phyloP scores from a whole-genome alignment of 2,113 vertebrate genomes.

The Poecilia latipinna region DNA sequence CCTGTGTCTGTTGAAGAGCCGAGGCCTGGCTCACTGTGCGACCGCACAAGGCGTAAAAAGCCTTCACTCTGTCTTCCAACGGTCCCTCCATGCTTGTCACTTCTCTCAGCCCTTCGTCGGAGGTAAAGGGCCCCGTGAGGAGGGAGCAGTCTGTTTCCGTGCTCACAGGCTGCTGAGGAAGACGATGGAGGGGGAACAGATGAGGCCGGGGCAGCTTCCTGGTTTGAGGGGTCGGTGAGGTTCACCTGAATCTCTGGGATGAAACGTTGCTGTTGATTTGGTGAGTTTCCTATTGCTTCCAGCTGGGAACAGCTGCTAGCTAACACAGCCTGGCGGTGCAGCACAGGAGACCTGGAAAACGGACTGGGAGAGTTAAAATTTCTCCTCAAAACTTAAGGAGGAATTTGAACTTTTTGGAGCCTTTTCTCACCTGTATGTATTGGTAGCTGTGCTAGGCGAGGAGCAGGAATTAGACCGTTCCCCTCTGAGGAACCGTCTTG shows the following conservation, averaged over 20 bases:
- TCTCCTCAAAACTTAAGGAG: neutral
- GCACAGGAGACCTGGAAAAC: conserved; percentile 76
- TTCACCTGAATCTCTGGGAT: conserved; percentile 85
- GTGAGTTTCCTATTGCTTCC: conserved; percentile 78
- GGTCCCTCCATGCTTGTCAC: conserved; percentile 60
- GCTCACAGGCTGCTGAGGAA: conserved; percentile 30
- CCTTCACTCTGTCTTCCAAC: conserved; percentile 57
- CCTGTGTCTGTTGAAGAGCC: conserved; percentile 77
- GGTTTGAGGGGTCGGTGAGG: conserved; percentile 62
- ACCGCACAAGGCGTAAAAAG: conserved; percentile 77
- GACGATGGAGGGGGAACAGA: conserved; percentile 26
- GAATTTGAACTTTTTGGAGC: neutral
- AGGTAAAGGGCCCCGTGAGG: conserved; percentile 56
- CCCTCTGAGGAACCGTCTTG: conserved; percentile 81
- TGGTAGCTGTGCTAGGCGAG: conserved; percentile 83
- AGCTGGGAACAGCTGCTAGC: conserved; percentile 93
- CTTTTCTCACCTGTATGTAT: conserved; percentile 72
- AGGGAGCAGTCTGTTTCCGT: neutral
- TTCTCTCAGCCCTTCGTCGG: conserved; percentile 76
- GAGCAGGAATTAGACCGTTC: conserved; percentile 95
- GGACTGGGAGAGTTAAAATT: neutral
- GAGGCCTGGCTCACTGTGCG: conserved; percentile 92
- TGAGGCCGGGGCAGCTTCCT: conserved; percentile 43
- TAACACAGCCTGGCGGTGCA: conserved; percentile 76
- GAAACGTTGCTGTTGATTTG: conserved; percentile 64